Conservation (phyloP, 2,888 invertebrate species). For the Zele albiditarsus region DNA sequence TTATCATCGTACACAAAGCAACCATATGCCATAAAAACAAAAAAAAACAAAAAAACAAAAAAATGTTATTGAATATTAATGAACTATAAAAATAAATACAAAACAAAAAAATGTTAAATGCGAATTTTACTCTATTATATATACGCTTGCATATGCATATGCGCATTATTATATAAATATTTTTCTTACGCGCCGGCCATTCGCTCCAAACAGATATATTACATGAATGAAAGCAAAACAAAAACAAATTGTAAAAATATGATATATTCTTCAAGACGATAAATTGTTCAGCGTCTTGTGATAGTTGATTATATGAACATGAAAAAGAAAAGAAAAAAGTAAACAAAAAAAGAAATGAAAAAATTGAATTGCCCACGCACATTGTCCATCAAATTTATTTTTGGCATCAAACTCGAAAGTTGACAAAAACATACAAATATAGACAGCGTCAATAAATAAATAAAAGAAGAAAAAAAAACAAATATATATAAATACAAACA, state of each 20-base stretch:
- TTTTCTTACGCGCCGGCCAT: conserved; percentile 52
- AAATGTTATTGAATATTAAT: conserved; percentile 3
- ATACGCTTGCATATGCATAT: conserved; percentile 48
- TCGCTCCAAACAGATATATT: conserved; percentile 45
- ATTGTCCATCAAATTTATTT: neutral
- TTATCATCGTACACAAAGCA: conserved; percentile 34
- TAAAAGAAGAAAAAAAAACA: conserved; percentile 34
- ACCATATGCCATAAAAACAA: conserved; percentile 44
- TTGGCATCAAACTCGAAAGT: conserved; percentile 30
- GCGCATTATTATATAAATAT: conserved; percentile 47
- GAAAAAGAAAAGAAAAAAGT: no score
- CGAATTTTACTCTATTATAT: conserved; percentile 42
- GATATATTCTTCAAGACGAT: neutral
- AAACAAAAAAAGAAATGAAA: neutral
- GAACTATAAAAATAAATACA: neutral
- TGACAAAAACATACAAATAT: conserved; percentile 27
- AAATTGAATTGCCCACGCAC: conserved; percentile 9
- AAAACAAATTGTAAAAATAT: conserved; percentile 6
- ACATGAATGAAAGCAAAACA: conserved; percentile 2
- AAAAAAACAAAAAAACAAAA: conserved; percentile 16
- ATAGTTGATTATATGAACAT: conserved; percentile 24
- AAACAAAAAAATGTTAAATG: neutral
- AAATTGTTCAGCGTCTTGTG: conserved; percentile 8
- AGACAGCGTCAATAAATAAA: conserved; percentile 35
- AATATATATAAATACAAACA: conserved; percentile 35